Evolutionary conservation across 2,113 vertebrate species (phyloP).

Genomic region (Myrmecophaga tridactyla): DNA sequence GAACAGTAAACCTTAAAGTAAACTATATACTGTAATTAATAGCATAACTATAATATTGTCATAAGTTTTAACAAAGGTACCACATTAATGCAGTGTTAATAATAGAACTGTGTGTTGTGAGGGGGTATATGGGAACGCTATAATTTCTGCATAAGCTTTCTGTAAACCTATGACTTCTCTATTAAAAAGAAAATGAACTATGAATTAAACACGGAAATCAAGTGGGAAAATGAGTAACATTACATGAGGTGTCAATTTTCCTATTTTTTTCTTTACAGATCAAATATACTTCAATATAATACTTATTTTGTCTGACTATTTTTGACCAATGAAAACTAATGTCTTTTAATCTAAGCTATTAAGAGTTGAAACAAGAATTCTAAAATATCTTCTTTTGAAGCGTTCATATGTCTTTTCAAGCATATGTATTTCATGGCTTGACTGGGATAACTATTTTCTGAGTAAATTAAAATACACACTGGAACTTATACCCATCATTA

Average conservation of each 20-base stretch:
- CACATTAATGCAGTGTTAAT: no score
- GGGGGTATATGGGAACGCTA: no score
- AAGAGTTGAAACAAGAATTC: conserved; percentile 13
- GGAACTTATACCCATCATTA: neutral
- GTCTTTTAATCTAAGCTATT: neutral
- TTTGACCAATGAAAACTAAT: neutral
- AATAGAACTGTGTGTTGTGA: no score
- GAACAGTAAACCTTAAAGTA: no score
- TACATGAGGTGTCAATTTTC: neutral
- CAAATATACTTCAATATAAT: neutral
- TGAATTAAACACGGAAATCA: neutral
- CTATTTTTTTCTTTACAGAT: neutral
- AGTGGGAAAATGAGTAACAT: neutral
- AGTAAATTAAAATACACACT: neutral
- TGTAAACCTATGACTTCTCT: no score
- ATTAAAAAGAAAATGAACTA: neutral
- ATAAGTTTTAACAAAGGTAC: no score
- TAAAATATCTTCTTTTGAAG: neutral
- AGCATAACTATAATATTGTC: no score
- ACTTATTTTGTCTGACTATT: neutral
- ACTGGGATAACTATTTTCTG: neutral
- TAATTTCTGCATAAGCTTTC: no score
- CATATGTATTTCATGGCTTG: neutral
- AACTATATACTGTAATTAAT: no score
- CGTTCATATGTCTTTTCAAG: neutral